Evolutionary conservation across 2,888 invertebrate species (phyloP).

Genomic region (Chironomus tentans): DNA sequence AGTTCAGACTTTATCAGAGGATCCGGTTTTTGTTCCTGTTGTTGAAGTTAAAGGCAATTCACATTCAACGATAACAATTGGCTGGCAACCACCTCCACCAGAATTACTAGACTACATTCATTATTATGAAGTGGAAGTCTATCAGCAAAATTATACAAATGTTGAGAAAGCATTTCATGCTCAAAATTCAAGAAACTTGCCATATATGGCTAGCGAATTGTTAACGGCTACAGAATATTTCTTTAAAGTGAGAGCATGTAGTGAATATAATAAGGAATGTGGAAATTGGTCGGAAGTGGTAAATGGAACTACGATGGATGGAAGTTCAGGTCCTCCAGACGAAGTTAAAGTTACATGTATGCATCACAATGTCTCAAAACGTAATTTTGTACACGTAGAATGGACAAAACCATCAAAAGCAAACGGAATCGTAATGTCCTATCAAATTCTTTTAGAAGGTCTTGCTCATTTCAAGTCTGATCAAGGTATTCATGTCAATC

Average conservation of each 20-base stretch:
- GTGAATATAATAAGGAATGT: conserved; percentile 64
- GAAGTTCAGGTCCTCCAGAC: conserved; percentile 63
- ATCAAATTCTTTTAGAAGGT: conserved; percentile 55
- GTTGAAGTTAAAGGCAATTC: conserved; percentile 61
- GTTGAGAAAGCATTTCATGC: conserved; percentile 54
- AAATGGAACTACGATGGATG: conserved; percentile 76
- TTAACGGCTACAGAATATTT: conserved; percentile 71
- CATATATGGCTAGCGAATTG: conserved; percentile 61
- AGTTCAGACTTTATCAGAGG: conserved; percentile 56
- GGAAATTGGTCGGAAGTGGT: conserved; percentile 69
- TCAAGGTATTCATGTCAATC: conserved; percentile 43
- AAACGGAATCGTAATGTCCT: conserved; percentile 71
- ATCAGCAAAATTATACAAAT: conserved; percentile 46
- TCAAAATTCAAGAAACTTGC: conserved; percentile 53
- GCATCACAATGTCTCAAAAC: conserved; percentile 46
- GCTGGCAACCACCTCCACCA: conserved; percentile 61
- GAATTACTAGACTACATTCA: conserved; percentile 62
- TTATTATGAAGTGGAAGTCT: conserved; percentile 61
- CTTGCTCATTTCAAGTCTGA: conserved; percentile 48
- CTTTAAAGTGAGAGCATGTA: conserved; percentile 73
- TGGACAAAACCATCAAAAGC: conserved; percentile 67
- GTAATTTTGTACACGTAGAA: conserved; percentile 54
- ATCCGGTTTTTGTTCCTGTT: conserved; percentile 70
- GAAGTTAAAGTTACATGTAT: conserved; percentile 58
- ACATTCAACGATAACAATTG: conserved; percentile 66